Base-by-base conservation (phyloP, 2,113 vertebrate genomes). In the Rana temporaria region DNA sequence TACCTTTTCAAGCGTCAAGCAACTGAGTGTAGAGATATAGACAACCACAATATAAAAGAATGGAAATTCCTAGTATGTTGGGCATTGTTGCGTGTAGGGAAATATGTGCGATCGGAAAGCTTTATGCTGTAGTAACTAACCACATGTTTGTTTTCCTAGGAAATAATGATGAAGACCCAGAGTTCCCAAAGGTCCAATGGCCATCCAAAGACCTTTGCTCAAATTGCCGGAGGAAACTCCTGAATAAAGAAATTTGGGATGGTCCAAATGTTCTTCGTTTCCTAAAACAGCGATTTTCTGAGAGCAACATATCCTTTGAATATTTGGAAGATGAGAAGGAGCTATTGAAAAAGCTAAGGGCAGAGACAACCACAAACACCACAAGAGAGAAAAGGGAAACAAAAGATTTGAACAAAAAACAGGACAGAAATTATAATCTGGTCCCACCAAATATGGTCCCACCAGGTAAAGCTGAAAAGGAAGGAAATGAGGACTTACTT, bases 121-220 rank as follows among this genome's bases (percentile, higher is more conserved):
- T 48, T 48, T 9, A 1, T 48, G 12, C 9, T 48, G 42, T 48
- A 48, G 9, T 14, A 48, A 8, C 34, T 38, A 38, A 38, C 2
- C 26, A 38, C 6, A 5, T 38, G 34, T 38, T 5, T 38, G 1
- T 60, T 60, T 60, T 38, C 56, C 3, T 62, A 75, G 72, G 72
- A 34, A n/a, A 75, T 34, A 15, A 11, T 9, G 97, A 92, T 0
- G 97, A 98, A 85, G 97, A 99, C 87, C 97, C 98, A 24, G 82
- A 88, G 30, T 99, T 97, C 87, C 97, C 96, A 87, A 99, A 99
- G 90, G 84, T 96, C 82, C 97, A 97, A 89, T 99, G 97, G 97
- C 98, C 98, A 0, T 85, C 95, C 0, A 92, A 91, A 0, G 91
- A 95, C 0, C 9, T 95, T 85, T 99, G 98, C 84, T 79, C 92